Base-by-base conservation (phyloP, 2,888 invertebrate genomes). In the Anarsia innoxiella region DNA sequence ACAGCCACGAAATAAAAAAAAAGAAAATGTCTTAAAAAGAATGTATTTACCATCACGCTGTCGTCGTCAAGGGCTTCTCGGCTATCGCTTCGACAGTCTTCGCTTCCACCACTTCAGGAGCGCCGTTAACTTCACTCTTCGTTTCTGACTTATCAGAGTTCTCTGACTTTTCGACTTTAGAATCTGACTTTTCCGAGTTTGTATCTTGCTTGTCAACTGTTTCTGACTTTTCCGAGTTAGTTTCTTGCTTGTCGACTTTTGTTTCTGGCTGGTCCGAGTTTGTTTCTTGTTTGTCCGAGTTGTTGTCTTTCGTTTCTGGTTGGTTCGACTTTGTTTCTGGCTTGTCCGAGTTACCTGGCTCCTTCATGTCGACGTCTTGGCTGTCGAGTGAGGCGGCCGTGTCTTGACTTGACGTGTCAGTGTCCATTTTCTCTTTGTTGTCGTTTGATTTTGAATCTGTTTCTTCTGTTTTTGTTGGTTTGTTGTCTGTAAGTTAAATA, bases 21-120 rank as follows among this genome's bases (percentile, higher is more conserved):
- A n/a, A n/a, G n/a, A n/a, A n/a, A n/a, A n/a, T n/a, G n/a, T n/a
- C n/a, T n/a, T n/a, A n/a, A n/a, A n/a, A n/a, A n/a, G n/a, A n/a
- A n/a, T n/a, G n/a, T n/a, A n/a, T n/a, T n/a, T n/a, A n/a, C n/a
- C 58, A 70, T 76, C 77, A 77, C 73, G 77, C 76, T 0, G 72
- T 60, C 2, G 72, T 67, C 0, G 65, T 60, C 0, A 70, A 25
- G 0, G 67, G 56, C 36, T 48, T 61, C 29, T 53, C 59, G 16
- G 54, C 56, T 44, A 60, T 45, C 5, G 51, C 33, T 1, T 66
- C 66, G 1, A 66, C 62, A n/a, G 56, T 38, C 33, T 69, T 68
- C 1, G 55, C 26, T 1, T 49, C 44, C 5, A 40, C 9, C 5
- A 39, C 38, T 9, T 56, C 60, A 2, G 67, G 64, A 0, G 66